Evolutionary conservation across 2,113 vertebrate species (phyloP), one percentile per base, ranked within the genome.

Genomic region (Cettia cetti): DNA sequence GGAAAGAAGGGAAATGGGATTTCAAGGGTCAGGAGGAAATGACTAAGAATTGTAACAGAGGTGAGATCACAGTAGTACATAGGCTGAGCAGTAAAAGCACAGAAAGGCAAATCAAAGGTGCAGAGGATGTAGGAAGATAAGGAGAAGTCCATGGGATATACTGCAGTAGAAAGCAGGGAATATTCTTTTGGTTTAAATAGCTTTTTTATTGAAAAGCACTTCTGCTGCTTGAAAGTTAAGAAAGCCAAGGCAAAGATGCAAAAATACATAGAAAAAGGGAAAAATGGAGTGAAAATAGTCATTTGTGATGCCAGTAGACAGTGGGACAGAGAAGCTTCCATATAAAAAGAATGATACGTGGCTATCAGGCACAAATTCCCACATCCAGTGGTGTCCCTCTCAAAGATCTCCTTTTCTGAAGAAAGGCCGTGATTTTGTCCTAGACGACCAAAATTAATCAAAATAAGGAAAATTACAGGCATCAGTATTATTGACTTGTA

Each of bases 11-110:
- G 61, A 92, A 95, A 64, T 21, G 22, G 54, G 40, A 78, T 69
- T 90, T 85, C 37, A 71, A 80, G 42, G 44, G 71, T 52, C 82
- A 74, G 40, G 61, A 92, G 88, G 90, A 95, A 94, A 69, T 93
- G 56, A 82, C 72, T 94, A 88, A 88, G 63, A 80, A n/a, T 37
- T 63, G 26, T 40, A 82, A 49, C 52, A 71, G 76, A 89, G 50
- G 37, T 75, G 86, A 86, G 72, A 37, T 90, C 80, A 89, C 49
- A 53, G 23, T 15, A 45, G 37, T 68, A 35, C 28, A 28, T 31
- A 66, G 64, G 40, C 68, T 89, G 40, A 88, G 63, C 13, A 53
- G 19, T 20, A 45, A 30, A 47, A 77, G 65, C 20, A 52, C 60
- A 59, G 53, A 92, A 89, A 68, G 39, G 53, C 68, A 88, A 95